phyloP scores from a whole-genome alignment of 2,113 vertebrate genomes.

The Pelecanoides urinatrix region DNA sequence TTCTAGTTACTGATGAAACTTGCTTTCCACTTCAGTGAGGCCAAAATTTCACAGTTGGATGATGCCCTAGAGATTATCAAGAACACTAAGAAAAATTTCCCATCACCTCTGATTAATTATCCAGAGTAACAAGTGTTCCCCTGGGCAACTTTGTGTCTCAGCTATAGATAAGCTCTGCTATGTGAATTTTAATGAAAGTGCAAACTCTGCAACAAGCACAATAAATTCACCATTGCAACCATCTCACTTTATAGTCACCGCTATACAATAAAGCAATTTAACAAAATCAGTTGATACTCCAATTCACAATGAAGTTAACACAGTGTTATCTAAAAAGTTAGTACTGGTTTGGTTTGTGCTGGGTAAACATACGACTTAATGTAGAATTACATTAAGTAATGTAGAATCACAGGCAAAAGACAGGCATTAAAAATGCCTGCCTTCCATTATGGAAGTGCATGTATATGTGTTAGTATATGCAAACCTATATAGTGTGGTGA shows the following conservation, averaged over 20 bases:
- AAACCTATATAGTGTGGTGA: not conserved
- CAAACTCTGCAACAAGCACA: not conserved
- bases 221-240: not conserved
- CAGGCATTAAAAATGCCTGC: not conserved
- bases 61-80: constrained; percentile 48
- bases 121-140: constrained; percentile 32
- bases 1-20: constrained; percentile 31
- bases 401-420: not conserved
- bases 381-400: not conserved
- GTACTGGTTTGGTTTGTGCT: not conserved
- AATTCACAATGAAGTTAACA: not conserved
- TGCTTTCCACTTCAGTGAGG: constrained; percentile 46
- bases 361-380: not conserved
- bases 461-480: not conserved
- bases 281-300: not conserved
- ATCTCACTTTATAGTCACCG: not conserved
- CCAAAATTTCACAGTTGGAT: constrained; percentile 45
- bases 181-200: constrained; percentile 10
- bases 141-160: not conserved
- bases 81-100: constrained; percentile 51
- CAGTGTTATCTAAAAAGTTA: not conserved
- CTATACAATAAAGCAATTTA: not conserved
- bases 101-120: constrained; percentile 50
- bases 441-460: not conserved
- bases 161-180: not conserved